Evolutionary conservation across 2,113 vertebrate genomes (phyloP).

Genomic region (Arizona elegans): DNA sequence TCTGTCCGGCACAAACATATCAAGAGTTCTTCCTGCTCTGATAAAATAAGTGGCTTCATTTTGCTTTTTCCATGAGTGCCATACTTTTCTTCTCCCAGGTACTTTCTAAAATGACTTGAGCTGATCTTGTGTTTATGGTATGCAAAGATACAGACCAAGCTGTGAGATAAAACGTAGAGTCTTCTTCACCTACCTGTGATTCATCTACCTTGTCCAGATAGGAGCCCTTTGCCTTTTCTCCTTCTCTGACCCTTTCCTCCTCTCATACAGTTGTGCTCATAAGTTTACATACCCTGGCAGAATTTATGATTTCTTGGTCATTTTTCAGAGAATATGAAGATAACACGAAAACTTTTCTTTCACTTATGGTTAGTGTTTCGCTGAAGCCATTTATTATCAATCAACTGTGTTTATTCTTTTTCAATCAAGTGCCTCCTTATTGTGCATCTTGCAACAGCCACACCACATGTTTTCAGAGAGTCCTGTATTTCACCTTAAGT

Average conservation of each 20-base stretch:
- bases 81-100: slow-evolving; percentile 49
- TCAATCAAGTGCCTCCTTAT: too few species aligned
- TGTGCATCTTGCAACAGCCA: too few species aligned
- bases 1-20: slow-evolving; percentile 27
- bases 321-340: too few species aligned
- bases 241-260: background rate
- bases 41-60: background rate
- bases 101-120: slow-evolving; percentile 42
- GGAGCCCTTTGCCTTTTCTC: background rate
- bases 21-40: slow-evolving; percentile 52
- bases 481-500: too few species aligned
- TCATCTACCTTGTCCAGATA: background rate
- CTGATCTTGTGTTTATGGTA: background rate
- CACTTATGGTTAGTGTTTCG: too few species aligned
- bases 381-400: too few species aligned
- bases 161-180: background rate
- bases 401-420: too few species aligned
- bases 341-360: too few species aligned
- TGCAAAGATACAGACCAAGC: slow-evolving; percentile 2
- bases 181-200: background rate
- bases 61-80: background rate
- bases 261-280: background rate
- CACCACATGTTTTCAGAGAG: too few species aligned
- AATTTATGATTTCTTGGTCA: too few species aligned
- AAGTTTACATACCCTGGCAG: too few species aligned